Conservation (phyloP, 2,113 vertebrate genomes). For the Anthoscopus minutus region DNA sequence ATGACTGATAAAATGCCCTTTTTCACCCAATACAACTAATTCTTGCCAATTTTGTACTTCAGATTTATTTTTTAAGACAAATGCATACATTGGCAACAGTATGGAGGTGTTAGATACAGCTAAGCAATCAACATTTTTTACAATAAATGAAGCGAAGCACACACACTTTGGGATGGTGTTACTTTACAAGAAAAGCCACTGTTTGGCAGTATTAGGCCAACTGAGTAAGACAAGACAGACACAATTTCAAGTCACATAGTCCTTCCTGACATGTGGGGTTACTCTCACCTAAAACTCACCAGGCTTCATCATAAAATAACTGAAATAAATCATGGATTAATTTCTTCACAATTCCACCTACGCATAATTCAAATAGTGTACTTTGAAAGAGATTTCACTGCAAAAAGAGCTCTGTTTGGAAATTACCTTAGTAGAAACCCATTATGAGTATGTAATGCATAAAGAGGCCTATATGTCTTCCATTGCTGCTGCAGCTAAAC, state of each 20-base stretch:
- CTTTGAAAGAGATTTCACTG: background rate
- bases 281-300: constrained; percentile 63
- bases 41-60: constrained; percentile 62
- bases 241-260: constrained; percentile 60
- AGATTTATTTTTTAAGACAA: constrained; percentile 54
- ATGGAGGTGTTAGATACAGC: constrained; percentile 65
- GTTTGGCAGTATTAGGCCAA: constrained; percentile 53
- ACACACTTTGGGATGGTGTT: constrained; percentile 49
- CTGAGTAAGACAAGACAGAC: constrained; percentile 64
- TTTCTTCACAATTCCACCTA: constrained; percentile 51
- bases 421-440: background rate
- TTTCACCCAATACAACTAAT: constrained; percentile 49
- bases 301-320: constrained; percentile 65
- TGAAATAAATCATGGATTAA: constrained; percentile 60
- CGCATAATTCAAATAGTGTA: background rate
- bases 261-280: constrained; percentile 55
- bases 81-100: constrained; percentile 55
- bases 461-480: background rate
- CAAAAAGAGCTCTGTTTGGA: background rate
- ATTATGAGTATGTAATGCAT: background rate
- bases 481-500: background rate
- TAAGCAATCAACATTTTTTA: constrained; percentile 65
- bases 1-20: constrained; percentile 59
- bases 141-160: constrained; percentile 71
- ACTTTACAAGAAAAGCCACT: constrained; percentile 68